These are phyloP conservation scores for Ochropleura plecta DNA, from an alignment of 2,888 invertebrate species.

Conservation along the genomic window DNA sequence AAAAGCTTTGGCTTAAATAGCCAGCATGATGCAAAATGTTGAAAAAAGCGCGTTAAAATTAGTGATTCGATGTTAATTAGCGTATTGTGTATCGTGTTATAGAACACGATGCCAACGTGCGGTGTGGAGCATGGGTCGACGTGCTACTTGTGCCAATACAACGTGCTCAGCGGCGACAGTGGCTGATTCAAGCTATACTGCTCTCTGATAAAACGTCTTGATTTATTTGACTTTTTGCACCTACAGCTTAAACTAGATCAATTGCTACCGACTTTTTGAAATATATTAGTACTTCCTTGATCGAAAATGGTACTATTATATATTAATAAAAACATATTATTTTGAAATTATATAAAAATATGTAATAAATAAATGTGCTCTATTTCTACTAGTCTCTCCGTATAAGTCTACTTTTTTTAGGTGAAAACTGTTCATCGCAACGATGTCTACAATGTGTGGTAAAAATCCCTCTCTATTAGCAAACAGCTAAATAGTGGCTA, in stretches of 20 bases:
- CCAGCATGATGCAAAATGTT: constrained; percentile 51
- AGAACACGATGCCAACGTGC: constrained; percentile 33
- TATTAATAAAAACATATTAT: constrained; percentile 12
- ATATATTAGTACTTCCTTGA: neutral
- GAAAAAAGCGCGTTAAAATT: constrained; percentile 36
- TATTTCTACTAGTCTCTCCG: constrained; percentile 44
- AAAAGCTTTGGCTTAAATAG: constrained; percentile 37
- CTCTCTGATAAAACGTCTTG: neutral
- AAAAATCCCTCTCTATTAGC: constrained; percentile 40
- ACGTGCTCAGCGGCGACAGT: constrained; percentile 30
- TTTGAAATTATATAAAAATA: neutral
- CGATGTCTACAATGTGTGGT: constrained; percentile 30
- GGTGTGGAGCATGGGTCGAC: constrained; percentile 32
- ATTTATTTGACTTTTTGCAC: constrained; percentile 4
- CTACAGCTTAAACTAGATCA: constrained; percentile 11
- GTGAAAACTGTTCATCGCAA: constrained; percentile 31
- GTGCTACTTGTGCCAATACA: constrained; percentile 44
- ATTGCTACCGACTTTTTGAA: constrained; percentile 5
- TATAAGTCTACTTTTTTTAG: constrained; percentile 25
- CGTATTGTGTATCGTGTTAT: constrained; percentile 30
- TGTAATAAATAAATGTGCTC: constrained; percentile 23
- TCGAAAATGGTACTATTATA: constrained; percentile 10
- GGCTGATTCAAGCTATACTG: constrained; percentile 26
- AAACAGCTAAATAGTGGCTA: constrained; percentile 41
- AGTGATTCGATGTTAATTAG: constrained; percentile 35